These are phyloP conservation scores for Tiliacea citrago DNA, from an alignment of 2,888 invertebrate genomes.

Conservation along the genomic window DNA sequence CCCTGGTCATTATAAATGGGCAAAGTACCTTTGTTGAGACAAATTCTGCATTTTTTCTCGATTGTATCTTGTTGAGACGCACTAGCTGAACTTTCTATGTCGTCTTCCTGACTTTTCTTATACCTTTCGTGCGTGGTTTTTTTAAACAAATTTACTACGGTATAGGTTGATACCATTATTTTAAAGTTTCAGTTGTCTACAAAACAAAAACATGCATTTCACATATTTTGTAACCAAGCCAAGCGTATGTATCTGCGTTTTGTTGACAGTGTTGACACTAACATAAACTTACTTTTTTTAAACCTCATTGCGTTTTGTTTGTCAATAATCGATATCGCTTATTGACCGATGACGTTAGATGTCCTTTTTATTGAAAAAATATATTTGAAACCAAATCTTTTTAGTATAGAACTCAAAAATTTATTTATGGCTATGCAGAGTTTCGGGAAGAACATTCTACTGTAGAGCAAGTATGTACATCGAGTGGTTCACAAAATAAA, in stretches of 20 bases:
- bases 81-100: conserved; percentile 6
- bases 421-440: no score
- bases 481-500: no score
- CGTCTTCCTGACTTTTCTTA: conserved; percentile 1
- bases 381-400: no score
- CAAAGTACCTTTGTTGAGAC: conserved; percentile 63
- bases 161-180: conserved; percentile 50
- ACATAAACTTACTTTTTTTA: not conserved
- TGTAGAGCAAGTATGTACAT: no score
- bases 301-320: not conserved
- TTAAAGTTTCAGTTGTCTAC: not conserved
- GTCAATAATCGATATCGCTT: not conserved
- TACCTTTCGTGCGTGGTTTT: conserved; percentile 36
- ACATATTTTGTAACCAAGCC: not conserved
- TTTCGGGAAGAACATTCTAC: no score
- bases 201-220: not conserved
- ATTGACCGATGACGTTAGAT: not conserved
- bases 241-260: not conserved
- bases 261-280: not conserved
- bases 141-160: conserved; percentile 44
- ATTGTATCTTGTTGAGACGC: conserved; percentile 6
- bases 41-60: conserved; percentile 46
- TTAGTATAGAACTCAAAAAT: no score
- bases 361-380: not conserved
- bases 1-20: conserved; percentile 60